Evolutionary conservation across 2,113 vertebrate genomes (phyloP).

Genomic region (Alethe castanea): DNA sequence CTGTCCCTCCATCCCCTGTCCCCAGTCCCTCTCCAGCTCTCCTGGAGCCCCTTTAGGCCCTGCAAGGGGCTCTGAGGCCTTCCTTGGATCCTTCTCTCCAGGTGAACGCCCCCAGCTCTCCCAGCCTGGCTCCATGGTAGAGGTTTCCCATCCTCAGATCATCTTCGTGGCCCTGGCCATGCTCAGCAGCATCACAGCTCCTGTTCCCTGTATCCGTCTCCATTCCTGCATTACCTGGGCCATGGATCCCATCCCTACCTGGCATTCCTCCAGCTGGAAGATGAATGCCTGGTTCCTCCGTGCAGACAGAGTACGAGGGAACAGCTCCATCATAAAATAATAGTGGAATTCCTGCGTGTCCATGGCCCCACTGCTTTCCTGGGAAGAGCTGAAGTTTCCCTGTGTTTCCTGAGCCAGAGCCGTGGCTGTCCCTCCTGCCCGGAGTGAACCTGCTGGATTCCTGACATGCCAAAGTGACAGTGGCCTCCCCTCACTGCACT

Average conservation of each 20-base stretch:
- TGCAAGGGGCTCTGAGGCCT: not conserved
- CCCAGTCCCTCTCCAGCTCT: not conserved
- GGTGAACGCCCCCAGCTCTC: accelerated
- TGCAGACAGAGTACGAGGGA: accelerated
- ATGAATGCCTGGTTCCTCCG: accelerated
- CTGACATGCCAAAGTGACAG: not conserved
- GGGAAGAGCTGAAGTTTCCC: not conserved
- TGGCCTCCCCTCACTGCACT: not conserved
- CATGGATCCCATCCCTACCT: not conserved
- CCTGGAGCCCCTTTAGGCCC: not conserved
- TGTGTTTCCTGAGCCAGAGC: not conserved
- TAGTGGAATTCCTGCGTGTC: not conserved
- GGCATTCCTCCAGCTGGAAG: not conserved
- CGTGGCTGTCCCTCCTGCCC: not conserved
- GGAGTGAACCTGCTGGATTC: accelerated
- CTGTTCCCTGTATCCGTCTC: not conserved
- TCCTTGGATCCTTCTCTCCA: not conserved
- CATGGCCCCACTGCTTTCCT: not conserved
- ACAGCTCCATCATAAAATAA: not conserved
- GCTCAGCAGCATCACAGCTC: not conserved
- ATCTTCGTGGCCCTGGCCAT: not conserved
- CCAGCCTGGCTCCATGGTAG: not conserved
- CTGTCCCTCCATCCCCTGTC: not conserved
- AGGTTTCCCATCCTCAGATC: accelerated
- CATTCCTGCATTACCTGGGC: accelerated